Base-by-base conservation (phyloP, 2,797 vertebrate genomes). In the Setipinna tenuifilis region DNA sequence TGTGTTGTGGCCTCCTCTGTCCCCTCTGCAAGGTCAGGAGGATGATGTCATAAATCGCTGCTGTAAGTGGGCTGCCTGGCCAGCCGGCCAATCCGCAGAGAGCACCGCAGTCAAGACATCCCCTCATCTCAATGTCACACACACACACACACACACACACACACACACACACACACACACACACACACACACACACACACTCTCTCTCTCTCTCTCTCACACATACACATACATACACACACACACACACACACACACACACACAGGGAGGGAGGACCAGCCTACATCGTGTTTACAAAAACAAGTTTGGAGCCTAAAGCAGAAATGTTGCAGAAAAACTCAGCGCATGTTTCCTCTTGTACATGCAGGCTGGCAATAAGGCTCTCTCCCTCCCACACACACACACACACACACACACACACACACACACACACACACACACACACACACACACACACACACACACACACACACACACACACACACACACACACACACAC, bases 1-100 rank as follows among this genome's bases (percentile, higher is more conserved):
- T 28, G 35, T 65, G 23, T 28, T 65, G 11, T 11, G 78, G 59
- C 65, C 78, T 61, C 41, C 54, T 23, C 83, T 84, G 21, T 58
- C 68, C 78, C 50, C 54, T 14, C 62, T 59, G 81, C 84, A 85
- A 85, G 84, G 84, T 85, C 86, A 86, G 71, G 28, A 41, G 41
- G 90, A 89, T 90, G 91, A 91, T 93, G 90, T 61, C 90, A 86
- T 89, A 91, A 93, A 93, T 92, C 48, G 58, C 21, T 78, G 85
- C 89, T 88, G 89, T 88, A 85, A 86, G 85, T 93, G 86, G 91
- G 89, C 91, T 89, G 92, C 89, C 92, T 90, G 90, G 91, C 86
- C 91, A 91, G 90, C 91, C 92, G 88, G 87, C 81, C 23, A 17
- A n/a, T 54, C 85, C 61, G 9, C 61, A 89, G 83, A 82, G 89